These are phyloP conservation scores for Limenitis camilla DNA, from an alignment of 2,888 invertebrate genomes.

Conservation along the genomic window DNA sequence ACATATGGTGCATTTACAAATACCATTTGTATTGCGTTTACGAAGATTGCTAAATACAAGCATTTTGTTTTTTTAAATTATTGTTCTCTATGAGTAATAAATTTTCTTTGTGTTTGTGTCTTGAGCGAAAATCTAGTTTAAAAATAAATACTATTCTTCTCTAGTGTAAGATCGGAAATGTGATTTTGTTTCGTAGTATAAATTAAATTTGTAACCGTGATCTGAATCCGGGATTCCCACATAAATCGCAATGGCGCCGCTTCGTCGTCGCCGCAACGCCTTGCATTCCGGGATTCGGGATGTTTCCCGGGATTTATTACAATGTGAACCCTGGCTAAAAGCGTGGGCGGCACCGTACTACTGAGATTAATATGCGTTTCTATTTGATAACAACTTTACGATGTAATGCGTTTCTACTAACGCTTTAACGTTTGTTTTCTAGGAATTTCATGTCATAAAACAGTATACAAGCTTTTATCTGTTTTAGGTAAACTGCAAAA, in stretches of 20 bases:
- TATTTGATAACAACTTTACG: conserved; percentile 24
- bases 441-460: not conserved
- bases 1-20: no score
- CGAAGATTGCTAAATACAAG: no score
- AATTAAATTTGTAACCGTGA: conserved; percentile 17
- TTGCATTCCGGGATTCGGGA: conserved; percentile 35
- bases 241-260: conserved; percentile 45
- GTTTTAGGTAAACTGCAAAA: no score
- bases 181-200: not conserved
- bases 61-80: no score
- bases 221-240: conserved; percentile 37
- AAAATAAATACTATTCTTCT: no score
- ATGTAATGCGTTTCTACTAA: conserved; percentile 18
- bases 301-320: conserved; percentile 28
- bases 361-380: conserved; percentile 26
- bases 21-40: no score
- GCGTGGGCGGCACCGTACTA: conserved; percentile 27
- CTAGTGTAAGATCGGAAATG: not conserved
- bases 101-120: no score
- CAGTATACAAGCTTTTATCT: no score
- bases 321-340: conserved; percentile 28
- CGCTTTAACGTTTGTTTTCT: conserved; percentile 5
- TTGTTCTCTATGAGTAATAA: no score
- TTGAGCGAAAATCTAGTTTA: no score
- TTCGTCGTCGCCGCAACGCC: conserved; percentile 36